Evolutionary conservation across 2,113 vertebrate genomes (phyloP).

Genomic region (Callithrix jacchus): DNA sequence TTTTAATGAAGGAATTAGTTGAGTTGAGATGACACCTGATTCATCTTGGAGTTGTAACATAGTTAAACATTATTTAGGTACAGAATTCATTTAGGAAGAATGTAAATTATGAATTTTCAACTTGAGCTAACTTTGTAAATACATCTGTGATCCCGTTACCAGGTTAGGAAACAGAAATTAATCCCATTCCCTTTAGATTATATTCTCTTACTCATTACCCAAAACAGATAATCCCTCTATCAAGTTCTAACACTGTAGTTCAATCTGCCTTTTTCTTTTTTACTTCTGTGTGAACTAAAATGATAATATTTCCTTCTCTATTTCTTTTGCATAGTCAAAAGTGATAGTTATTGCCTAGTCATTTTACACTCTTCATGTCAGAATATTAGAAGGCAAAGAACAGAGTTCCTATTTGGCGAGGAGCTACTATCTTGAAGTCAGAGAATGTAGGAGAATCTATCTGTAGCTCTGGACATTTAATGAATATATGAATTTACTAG

Average conservation of each 20-base stretch:
- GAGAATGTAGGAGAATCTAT: too few relatives aligned
- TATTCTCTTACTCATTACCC: not conserved
- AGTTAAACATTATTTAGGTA: not conserved
- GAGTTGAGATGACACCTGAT: too few relatives aligned
- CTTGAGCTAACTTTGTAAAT: not conserved
- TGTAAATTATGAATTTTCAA: not conserved
- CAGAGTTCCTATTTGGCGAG: too few relatives aligned
- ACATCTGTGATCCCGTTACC: fast-evolving
- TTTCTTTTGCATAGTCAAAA: too few relatives aligned
- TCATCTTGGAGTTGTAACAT: not conserved
- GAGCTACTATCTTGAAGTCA: too few relatives aligned
- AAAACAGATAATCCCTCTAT: not conserved
- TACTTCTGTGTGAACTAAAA: not conserved
- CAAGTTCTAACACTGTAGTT: not conserved
- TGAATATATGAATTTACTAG: too few relatives aligned
- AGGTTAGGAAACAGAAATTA: not conserved
- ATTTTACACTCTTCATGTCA: too few relatives aligned
- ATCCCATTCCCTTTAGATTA: not conserved
- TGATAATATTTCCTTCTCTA: too few relatives aligned
- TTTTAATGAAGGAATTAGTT: not conserved
- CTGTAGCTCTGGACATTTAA: too few relatives aligned
- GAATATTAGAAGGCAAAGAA: too few relatives aligned
- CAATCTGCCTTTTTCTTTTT: too few relatives aligned
- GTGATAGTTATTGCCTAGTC: too few relatives aligned
- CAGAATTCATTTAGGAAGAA: not conserved